Evolutionary conservation across 2,797 vertebrate genomes (phyloP), one percentile per base, ranked within the genome.

Genomic region (Harpagifer antarcticus): DNA sequence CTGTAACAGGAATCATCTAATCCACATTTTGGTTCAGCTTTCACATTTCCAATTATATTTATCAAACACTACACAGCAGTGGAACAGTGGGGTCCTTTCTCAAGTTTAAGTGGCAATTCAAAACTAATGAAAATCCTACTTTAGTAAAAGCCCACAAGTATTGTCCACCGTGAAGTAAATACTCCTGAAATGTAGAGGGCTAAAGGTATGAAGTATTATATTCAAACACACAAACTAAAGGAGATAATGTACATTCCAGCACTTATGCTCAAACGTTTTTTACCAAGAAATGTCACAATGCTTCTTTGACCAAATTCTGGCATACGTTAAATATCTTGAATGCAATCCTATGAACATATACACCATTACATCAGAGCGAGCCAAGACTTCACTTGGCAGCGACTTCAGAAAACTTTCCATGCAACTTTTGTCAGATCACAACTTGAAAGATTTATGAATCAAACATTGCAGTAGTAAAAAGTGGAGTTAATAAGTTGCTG

Each of bases 371-470:
- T 64, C 59, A 63, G 55, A 16, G 44, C 50, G 31, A 58, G 27
- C 72, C 59, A 55, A 15, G 49, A 62, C 2, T 1, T 43, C 15
- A 33, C n/a, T 49, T 23, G 19, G 15, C 37, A 63, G 57, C 5
- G 5, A 64, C 19, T 48, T 65, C 33, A 58, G 44, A 37, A 72
- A 65, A 56, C 3, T 23, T 40, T 54, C 56, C 33, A 57, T 45
- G 33, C 42, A 73, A 76, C 58, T 44, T 72, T 67, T 72, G 77
- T 82, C 76, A 84, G 71, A 84, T 82, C 77, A 88, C 71, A 57
- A 37, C 16, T 15, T 45, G 31, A 31, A 19, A 11, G 33, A 37
- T 15, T 37, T 37, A 44, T 44, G 14, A 44, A 44, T 10, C 6
- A 68, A 43, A 66, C 44, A 19, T 43, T 42, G 14, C 42, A 53